phyloP scores from a whole-genome alignment of 2,113 vertebrate genomes.

The Paralichthys olivaceus region DNA sequence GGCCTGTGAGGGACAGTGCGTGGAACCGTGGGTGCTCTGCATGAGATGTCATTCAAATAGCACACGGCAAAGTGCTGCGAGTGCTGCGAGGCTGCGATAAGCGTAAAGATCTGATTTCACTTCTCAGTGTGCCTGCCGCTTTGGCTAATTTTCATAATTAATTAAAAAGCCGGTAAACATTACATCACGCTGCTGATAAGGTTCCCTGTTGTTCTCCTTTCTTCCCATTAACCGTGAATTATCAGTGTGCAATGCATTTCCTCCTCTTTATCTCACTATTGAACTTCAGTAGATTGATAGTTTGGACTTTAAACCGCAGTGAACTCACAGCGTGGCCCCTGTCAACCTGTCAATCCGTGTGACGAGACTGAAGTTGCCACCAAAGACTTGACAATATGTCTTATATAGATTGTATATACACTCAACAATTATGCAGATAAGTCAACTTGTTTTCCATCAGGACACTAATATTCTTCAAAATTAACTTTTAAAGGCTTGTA shows the following conservation, averaged over 20 bases:
- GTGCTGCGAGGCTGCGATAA: slow-evolving; percentile 76
- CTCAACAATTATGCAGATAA: background rate
- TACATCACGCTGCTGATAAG: slow-evolving; percentile 76
- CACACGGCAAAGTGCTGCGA: background rate
- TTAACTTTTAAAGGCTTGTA: background rate
- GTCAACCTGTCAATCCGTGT: slow-evolving; percentile 65
- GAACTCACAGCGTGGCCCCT: slow-evolving; percentile 30
- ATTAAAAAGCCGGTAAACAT: slow-evolving; percentile 82
- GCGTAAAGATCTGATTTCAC: slow-evolving; percentile 79
- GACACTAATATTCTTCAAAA: slow-evolving; percentile 25
- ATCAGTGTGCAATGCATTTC: slow-evolving; percentile 56
- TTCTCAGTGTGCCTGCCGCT: slow-evolving; percentile 68
- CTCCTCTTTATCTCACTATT: slow-evolving; percentile 30
- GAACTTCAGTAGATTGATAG: slow-evolving; percentile 49
- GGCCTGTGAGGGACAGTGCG: slow-evolving; percentile 16
- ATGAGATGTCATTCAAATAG: slow-evolving; percentile 70
- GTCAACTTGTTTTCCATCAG: slow-evolving; percentile 30
- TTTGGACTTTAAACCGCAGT: slow-evolving; percentile 34
- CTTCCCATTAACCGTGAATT: slow-evolving; percentile 64
- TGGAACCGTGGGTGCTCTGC: slow-evolving; percentile 19
- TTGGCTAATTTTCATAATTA: slow-evolving; percentile 81
- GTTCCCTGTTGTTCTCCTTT: slow-evolving; percentile 66
- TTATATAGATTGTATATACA: background rate
- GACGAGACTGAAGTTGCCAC: slow-evolving; percentile 48
- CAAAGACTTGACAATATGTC: slow-evolving; percentile 13